Evolutionary conservation across 1,140 invertebrate genomes (phyloP).

Genomic region (Sycophaga agraensis): DNA sequence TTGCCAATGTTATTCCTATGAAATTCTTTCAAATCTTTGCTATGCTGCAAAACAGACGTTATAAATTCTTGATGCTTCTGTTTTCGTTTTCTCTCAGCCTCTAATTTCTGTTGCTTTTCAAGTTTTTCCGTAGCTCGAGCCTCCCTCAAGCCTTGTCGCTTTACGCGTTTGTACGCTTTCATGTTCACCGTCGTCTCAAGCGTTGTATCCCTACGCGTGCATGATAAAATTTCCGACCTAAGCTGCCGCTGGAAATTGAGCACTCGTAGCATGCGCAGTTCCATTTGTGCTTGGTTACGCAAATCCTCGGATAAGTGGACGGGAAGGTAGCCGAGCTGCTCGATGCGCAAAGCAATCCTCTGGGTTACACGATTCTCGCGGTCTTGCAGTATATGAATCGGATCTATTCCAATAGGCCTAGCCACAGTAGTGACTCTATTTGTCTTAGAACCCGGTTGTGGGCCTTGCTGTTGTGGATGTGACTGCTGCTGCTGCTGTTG

Average conservation of each 20-base stretch:
- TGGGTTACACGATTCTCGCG: slow-evolving; percentile 88
- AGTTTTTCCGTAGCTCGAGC: slow-evolving; percentile 96
- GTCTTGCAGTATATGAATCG: slow-evolving; percentile 88
- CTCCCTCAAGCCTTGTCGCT: slow-evolving; percentile 92
- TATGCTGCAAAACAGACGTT: slow-evolving; percentile 92
- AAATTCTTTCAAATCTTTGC: slow-evolving; percentile 96
- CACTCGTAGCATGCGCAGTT: slow-evolving; percentile 87
- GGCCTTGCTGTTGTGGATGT: slow-evolving; percentile 64
- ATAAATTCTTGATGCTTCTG: slow-evolving; percentile 97
- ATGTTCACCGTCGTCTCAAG: slow-evolving; percentile 95
- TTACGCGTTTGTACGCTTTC: slow-evolving; percentile 94
- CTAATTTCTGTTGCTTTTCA: slow-evolving; percentile 97
- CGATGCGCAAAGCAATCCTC: slow-evolving; percentile 79
- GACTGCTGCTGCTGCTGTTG: slow-evolving; percentile 55
- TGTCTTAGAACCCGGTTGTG: slow-evolving; percentile 66
- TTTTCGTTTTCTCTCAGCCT: slow-evolving; percentile 91
- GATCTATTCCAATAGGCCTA: slow-evolving; percentile 93
- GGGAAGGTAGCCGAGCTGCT: slow-evolving; percentile 79
- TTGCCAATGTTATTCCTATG: slow-evolving; percentile 90
- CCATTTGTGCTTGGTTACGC: slow-evolving; percentile 89
- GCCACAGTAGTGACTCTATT: slow-evolving; percentile 85
- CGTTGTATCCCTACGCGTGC: slow-evolving; percentile 90
- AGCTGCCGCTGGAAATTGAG: slow-evolving; percentile 94
- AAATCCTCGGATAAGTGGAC: slow-evolving; percentile 90
- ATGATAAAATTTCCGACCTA: slow-evolving; percentile 70